Percentiles rank a stretch among this genome's conserved stretches.
These are phyloP conservation scores for Hydrolagus affinis DNA, from an alignment of 2,113 vertebrate genomes.

Conservation along the genomic window DNA sequence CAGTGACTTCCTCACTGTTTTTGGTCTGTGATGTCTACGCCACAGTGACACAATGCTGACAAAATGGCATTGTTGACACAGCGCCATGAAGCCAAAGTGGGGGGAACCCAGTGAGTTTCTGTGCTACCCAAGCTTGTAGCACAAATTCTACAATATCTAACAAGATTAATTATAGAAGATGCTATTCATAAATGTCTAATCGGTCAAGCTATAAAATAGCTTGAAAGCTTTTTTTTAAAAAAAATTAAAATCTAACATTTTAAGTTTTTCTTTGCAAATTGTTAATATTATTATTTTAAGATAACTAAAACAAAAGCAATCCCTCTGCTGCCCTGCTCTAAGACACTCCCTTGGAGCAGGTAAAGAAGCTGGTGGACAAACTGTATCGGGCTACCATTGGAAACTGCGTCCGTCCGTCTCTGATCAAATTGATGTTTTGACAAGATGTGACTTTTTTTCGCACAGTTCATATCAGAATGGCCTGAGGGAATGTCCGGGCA, in stretches of 20 bases:
- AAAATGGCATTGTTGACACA: slow-evolving; percentile 10
- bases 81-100: background rate
- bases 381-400: background rate
- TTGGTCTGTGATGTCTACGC: background rate
- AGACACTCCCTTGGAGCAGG: background rate
- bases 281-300: too few species aligned
- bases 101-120: slow-evolving; percentile 1
- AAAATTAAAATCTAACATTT: background rate
- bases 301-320: too few species aligned
- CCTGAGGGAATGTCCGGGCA: too few species aligned
- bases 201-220: background rate
- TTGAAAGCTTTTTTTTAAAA: background rate
- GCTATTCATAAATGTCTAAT: slow-evolving; percentile 20
- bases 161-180: slow-evolving; percentile 18
- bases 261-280: too few species aligned
- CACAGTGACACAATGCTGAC: background rate
- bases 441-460: too few species aligned
- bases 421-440: background rate
- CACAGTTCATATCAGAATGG: too few species aligned
- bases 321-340: background rate
- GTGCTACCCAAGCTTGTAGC: background rate
- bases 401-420: background rate
- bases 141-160: background rate
- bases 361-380: background rate
- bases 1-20: background rate